These are phyloP conservation scores for Coptodon bakossiorum DNA, from an alignment of 2,113 vertebrate genomes.

Conservation along the genomic window DNA sequence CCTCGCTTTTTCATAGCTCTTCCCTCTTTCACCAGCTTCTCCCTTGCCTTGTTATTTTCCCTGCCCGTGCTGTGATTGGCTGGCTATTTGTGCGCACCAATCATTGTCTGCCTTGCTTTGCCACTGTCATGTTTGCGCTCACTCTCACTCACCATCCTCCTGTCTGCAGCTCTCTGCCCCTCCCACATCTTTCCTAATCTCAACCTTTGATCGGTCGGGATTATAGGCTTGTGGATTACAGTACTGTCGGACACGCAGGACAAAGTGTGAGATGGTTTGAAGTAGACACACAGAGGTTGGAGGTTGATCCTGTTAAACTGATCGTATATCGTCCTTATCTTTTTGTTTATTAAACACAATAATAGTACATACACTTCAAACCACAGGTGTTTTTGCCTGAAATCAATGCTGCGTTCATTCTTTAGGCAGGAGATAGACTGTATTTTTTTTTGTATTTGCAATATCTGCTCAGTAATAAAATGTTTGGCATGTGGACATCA, in stretches of 20 bases:
- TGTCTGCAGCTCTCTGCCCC: slow-evolving; percentile 32
- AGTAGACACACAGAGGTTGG: not conserved
- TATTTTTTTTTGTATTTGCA: not conserved
- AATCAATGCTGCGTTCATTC: not conserved
- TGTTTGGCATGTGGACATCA: not conserved
- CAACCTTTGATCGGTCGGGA: slow-evolving; percentile 51
- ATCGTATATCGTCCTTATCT: not conserved
- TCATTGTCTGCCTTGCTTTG: slow-evolving; percentile 20
- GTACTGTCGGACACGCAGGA: slow-evolving; percentile 26
- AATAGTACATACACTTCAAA: not conserved
- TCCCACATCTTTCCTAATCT: slow-evolving; percentile 57
- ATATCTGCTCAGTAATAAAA: not conserved
- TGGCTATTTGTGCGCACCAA: slow-evolving; percentile 74
- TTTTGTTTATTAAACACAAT: not conserved
- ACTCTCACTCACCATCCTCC: slow-evolving; percentile 27
- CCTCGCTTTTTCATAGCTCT: slow-evolving; percentile 59
- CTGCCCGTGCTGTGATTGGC: slow-evolving; percentile 64
- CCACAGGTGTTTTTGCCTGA: not conserved
- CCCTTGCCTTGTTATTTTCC: slow-evolving; percentile 53
- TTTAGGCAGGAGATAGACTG: not conserved
- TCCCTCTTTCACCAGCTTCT: slow-evolving; percentile 54
- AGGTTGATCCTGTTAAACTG: not conserved
- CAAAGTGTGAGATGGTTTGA: not conserved
- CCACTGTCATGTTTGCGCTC: slow-evolving; percentile 44
- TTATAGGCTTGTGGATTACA: slow-evolving; percentile 60